phyloP scores from a whole-genome alignment of 1,140 invertebrate genomes.

The Sitophilus oryzae region DNA sequence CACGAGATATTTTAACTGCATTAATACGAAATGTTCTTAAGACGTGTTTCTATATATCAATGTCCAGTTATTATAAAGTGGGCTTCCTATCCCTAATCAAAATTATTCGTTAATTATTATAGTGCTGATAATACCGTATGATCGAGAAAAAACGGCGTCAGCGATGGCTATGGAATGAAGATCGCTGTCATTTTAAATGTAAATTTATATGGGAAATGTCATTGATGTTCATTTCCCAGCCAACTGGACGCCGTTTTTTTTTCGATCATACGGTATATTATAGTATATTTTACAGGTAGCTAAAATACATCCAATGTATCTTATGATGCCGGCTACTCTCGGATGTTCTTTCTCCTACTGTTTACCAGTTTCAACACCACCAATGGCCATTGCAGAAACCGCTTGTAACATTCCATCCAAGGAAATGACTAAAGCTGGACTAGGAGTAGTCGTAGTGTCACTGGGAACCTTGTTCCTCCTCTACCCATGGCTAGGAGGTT shows the following conservation, averaged over 20 bases:
- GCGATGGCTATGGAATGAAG: too few relatives aligned
- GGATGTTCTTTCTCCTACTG: conserved; percentile 72
- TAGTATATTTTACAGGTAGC: conserved; percentile 27
- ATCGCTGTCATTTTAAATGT: too few relatives aligned
- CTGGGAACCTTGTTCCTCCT: conserved; percentile 38
- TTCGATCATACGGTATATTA: too few relatives aligned
- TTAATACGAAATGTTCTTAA: too few relatives aligned
- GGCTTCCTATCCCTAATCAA: too few relatives aligned
- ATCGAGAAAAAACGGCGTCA: too few relatives aligned
- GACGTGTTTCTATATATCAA: too few relatives aligned
- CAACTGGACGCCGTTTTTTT: too few relatives aligned
- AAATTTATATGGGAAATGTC: background rate
- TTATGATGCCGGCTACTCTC: conserved; percentile 79
- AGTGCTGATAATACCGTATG: too few relatives aligned
- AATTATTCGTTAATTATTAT: background rate
- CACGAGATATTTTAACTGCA: too few relatives aligned
- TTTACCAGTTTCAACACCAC: conserved; percentile 75
- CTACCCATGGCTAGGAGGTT: conserved; percentile 47
- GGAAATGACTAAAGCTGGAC: conserved; percentile 59
- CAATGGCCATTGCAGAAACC: conserved; percentile 90
- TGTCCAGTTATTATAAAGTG: too few relatives aligned
- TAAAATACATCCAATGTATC: conserved; percentile 73
- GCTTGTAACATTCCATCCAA: conserved; percentile 69
- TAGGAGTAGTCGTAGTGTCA: conserved; percentile 41
- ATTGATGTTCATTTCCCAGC: background rate